A percentile compares a stretch with the other conserved stretches of the same genome.
Evolutionary conservation across 1,140 invertebrate genomes (phyloP).

Genomic region (Diachasmimorpha longicaudata): DNA sequence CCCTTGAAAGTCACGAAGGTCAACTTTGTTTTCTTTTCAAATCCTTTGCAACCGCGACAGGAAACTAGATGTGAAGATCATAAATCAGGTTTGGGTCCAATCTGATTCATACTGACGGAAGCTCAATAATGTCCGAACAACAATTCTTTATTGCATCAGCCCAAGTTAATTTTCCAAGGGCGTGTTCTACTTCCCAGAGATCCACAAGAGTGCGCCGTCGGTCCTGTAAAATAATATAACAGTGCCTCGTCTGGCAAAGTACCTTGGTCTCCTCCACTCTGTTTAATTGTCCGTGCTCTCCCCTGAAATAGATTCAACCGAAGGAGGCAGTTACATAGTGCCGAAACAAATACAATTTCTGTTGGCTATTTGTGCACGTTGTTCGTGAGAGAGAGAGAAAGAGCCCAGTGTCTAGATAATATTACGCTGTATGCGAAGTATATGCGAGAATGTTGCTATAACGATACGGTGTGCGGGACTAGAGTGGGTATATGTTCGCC

Average conservation of each 20-base stretch:
- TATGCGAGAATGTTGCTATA: slow-evolving; percentile 45
- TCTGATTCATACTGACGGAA: too few species aligned
- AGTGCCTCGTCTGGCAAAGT: not conserved
- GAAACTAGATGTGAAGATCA: too few species aligned
- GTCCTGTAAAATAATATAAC: not conserved
- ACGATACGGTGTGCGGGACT: not conserved
- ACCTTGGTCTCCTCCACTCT: not conserved
- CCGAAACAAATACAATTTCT: slow-evolving; percentile 59
- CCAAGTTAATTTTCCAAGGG: too few species aligned
- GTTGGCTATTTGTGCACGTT: slow-evolving; percentile 45
- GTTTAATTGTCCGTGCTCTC: slow-evolving; percentile 12
- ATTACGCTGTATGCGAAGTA: slow-evolving; percentile 41
- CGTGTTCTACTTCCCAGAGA: too few species aligned
- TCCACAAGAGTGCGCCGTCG: too few species aligned
- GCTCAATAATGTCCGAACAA: too few species aligned
- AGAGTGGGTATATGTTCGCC: slow-evolving; percentile 34
- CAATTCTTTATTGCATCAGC: too few species aligned
- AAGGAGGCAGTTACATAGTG: slow-evolving; percentile 34
- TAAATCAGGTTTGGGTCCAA: too few species aligned
- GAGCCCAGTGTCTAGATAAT: slow-evolving; percentile 54
- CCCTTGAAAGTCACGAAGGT: too few species aligned
- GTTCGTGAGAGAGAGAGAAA: slow-evolving; percentile 39
- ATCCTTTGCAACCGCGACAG: too few species aligned
- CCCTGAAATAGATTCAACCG: slow-evolving; percentile 33
- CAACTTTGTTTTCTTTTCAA: too few species aligned